These are phyloP conservation scores for Dicroscelio sp. DNA, from an alignment of 2,888 invertebrate genomes.

Conservation along the genomic window DNA sequence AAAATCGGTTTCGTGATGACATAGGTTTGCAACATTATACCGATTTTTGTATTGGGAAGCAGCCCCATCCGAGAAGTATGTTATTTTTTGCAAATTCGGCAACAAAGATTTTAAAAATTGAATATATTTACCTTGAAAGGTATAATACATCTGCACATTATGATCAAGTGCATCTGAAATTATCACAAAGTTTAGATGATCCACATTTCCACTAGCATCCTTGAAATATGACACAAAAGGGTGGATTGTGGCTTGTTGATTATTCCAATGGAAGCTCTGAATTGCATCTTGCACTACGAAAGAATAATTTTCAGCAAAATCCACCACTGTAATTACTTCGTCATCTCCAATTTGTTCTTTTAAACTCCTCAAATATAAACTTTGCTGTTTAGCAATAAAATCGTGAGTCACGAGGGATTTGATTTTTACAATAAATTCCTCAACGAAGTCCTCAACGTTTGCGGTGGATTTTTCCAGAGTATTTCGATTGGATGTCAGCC, in stretches of 20 bases:
- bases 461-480: neutral
- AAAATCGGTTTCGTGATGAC: conserved; percentile 46
- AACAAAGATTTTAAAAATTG: neutral
- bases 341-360: conserved; percentile 54
- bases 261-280: conserved; percentile 72
- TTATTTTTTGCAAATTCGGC: conserved; percentile 15
- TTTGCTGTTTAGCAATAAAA: too few relatives aligned
- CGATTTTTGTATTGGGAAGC: conserved; percentile 51
- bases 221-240: conserved; percentile 65
- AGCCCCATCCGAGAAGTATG: conserved; percentile 50
- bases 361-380: conserved; percentile 38
- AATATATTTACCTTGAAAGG: conserved; percentile 49
- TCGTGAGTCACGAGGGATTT: neutral
- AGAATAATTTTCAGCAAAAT: conserved; percentile 70
- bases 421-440: conserved; percentile 1
- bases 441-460: conserved; percentile 1
- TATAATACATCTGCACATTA: conserved; percentile 57
- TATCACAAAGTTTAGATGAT: conserved; percentile 65
- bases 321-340: conserved; percentile 69
- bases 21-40: conserved; percentile 43
- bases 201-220: conserved; percentile 22
- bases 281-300: conserved; percentile 58
- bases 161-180: conserved; percentile 74
- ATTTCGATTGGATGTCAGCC: neutral
- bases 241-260: conserved; percentile 76